Base-by-base conservation (phyloP, 30 jellyfish, hydroid and myxozoan genomes). In the Hydra vulgaris region DNA sequence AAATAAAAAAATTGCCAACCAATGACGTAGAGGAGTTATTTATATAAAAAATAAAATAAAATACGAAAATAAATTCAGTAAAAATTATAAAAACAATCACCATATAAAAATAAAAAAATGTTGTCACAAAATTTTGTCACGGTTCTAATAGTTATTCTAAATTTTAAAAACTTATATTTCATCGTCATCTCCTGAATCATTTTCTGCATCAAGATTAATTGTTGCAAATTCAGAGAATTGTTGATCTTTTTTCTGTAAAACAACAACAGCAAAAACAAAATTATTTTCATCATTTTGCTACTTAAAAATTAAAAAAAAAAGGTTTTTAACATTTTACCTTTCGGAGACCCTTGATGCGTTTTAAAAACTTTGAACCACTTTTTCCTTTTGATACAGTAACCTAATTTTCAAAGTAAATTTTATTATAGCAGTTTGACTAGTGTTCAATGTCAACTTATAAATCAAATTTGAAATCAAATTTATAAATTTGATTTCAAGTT, bases 171-270 rank as follows among this genome's bases (percentile, higher is more conserved):
- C 5, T 22, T 75, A 75, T 8, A 75, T 23, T 66, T 78, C 85
- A 61, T 78, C 85, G 7, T 78, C 85, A 26, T 78, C 85, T 18
- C 70, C 24, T 7, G 24, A 66, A 25, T 77, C 82, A 17, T 21
- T 27, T 70, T 26, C 72, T 1, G 88, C 70, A 53, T 70, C 85
- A 76, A 92, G 53, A 40, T 92, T 86, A 17, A 92, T 86, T 12
- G 98, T 85, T 79, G 86, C 98, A 70, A 92, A 92, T 26, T 92
- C 98, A n/a, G 90, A 66, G 53, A 92, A 92, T 53, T 92, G 85
- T 66, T 92, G 84, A 18, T 94, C 91, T 24, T 84, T 82, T 93
- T 90, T 74, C 40, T 66, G 70, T 20, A 53, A 76, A 66, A 53
- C 23, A 53, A 18, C 0, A 75, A 25, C 52, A 69, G 17, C 53